Evolutionary conservation across 2,113 vertebrate species (phyloP), one percentile per base, ranked within the genome.

Genomic region (Scophthalmus maximus): DNA sequence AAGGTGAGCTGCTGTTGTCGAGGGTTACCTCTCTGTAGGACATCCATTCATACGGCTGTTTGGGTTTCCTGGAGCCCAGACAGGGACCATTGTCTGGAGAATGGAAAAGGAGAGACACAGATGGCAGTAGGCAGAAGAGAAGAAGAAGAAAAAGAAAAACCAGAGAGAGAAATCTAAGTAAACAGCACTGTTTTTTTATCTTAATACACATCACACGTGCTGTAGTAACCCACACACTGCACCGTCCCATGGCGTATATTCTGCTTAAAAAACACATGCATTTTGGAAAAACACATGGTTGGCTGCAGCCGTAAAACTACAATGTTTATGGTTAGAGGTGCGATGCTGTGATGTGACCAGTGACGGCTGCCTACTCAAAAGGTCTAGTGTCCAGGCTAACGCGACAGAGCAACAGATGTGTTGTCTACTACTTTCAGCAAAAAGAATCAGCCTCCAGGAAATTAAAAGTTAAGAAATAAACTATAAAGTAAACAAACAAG

Each of bases 21-120:
- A 20, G 22, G 65, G 92, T 88, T 78, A 98, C 97, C 92, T 98
- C 93, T 79, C 91, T 93, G 74, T 97, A 99, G 20, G 95, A 94
- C 62, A 97, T 91, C 97, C 97, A 99, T 59, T 97, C 94, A 55
- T 98, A 99, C 0, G 96, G 94, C 72, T 97, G 93, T 72, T 96
- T 93, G 44, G 95, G 95, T 84, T 97, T 97, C 80, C 97, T 95
- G 82, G 91, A 88, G 68, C 97, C 97, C 60, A 98, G 87, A 72
- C 95, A 98, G 1, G 96, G 95, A 22, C 96, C 97, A 0, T 98
- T 92, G 85, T 94, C 97, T 99, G 47, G 3, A 77, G 72, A 70
- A 64, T 1, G 1, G n/a, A n/a, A 73, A 42, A 46, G 26, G 17
- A 58, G 10, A 29, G 3, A 57, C 22, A 42, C 27, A 2, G 42